These are phyloP conservation scores for Acestrorhynchus altus DNA, from an alignment of 2,797 vertebrate species.

Conservation along the genomic window DNA sequence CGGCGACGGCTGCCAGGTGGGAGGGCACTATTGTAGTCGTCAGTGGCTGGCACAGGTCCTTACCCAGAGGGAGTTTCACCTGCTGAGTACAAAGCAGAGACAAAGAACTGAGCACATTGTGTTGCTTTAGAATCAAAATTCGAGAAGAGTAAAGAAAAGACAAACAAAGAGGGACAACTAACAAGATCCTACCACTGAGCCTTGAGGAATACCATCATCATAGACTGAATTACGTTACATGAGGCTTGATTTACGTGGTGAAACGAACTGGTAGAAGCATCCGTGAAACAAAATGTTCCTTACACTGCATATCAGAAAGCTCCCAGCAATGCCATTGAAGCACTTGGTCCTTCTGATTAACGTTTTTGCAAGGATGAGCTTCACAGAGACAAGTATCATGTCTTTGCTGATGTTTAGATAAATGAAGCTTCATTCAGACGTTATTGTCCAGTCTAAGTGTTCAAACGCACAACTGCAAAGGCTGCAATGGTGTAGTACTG, in stretches of 20 bases:
- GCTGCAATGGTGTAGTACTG: too few species aligned
- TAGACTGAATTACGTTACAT: not conserved
- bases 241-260: not conserved
- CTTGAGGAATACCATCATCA: constrained; percentile 6
- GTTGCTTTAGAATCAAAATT: not conserved
- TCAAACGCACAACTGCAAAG: too few species aligned
- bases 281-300: not conserved
- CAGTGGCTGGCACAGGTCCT: constrained; percentile 88
- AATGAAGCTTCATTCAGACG: too few species aligned
- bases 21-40: constrained; percentile 86
- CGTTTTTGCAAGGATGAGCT: too few species aligned
- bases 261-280: not conserved
- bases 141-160: not conserved
- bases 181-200: constrained; percentile 6
- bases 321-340: too few species aligned
- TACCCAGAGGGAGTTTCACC: constrained; percentile 88
- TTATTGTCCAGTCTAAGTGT: too few species aligned
- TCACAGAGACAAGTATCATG: too few species aligned
- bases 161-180: not conserved
- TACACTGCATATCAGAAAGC: too few species aligned
- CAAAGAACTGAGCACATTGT: not conserved
- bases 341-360: too few species aligned
- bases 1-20: constrained; percentile 84
- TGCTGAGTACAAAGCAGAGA: constrained; percentile 60
- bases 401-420: too few species aligned